Evolutionary conservation across 2,797 vertebrate genomes (phyloP).

Genomic region (Pogonophryne albipinna): DNA sequence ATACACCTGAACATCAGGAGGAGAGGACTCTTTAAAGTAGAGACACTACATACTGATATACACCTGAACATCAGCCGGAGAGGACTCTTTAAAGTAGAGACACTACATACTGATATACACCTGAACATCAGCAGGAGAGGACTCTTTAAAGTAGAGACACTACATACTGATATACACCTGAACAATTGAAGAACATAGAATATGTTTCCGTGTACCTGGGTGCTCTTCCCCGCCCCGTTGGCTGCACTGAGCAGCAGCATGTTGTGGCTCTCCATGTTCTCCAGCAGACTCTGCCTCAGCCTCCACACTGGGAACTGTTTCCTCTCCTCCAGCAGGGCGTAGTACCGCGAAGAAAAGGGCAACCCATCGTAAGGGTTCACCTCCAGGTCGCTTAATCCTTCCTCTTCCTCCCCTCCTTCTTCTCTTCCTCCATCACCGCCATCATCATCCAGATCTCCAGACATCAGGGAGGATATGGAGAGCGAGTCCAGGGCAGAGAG

Average conservation of each 20-base stretch:
- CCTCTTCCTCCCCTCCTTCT: constrained; percentile 46
- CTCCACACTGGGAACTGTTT: constrained; percentile 87
- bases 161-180: too few species aligned
- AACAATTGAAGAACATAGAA: too few species aligned
- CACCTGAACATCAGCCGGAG: too few species aligned
- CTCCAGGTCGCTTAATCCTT: constrained; percentile 86
- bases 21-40: too few species aligned
- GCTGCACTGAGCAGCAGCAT: constrained; percentile 90
- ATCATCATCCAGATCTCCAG: constrained; percentile 80
- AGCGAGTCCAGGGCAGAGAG: constrained; percentile 74
- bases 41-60: too few species aligned
- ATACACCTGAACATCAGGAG: too few species aligned
- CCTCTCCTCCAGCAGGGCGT: constrained; percentile 88
- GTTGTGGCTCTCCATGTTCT: constrained; percentile 88
- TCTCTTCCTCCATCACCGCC: constrained; percentile 53
- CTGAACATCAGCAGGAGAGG: too few species aligned
- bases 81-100: too few species aligned
- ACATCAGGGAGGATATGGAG: constrained; percentile 83
- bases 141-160: too few species aligned
- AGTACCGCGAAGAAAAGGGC: constrained; percentile 95
- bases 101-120: too few species aligned
- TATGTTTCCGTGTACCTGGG: constrained; percentile 81
- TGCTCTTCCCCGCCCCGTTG: constrained; percentile 93
- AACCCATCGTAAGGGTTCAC: constrained; percentile 96
- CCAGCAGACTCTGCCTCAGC: constrained; percentile 87